Evolutionary conservation across 1,140 invertebrate species (phyloP).

Genomic region (Drosophila dunni): DNA sequence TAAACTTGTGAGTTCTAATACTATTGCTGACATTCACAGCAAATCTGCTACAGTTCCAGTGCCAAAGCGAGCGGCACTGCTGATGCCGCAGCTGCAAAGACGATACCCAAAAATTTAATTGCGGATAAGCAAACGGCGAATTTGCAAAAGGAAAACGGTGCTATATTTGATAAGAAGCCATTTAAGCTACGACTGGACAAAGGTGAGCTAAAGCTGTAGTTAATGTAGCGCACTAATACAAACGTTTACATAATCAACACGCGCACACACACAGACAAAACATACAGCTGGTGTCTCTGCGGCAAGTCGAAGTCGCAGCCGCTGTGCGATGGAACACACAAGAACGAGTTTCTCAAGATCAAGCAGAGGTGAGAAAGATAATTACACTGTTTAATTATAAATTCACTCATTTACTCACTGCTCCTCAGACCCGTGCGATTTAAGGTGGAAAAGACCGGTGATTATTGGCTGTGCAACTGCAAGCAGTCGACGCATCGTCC

Average conservation of each 20-base stretch:
- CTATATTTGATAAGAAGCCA: conserved; percentile 94
- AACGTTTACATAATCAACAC: conserved; percentile 75
- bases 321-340: conserved; percentile 97
- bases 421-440: conserved; percentile 91
- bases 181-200: conserved; percentile 91
- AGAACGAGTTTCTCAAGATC: conserved; percentile 89
- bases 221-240: not conserved
- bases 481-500: conserved; percentile 97
- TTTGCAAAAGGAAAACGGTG: conserved; percentile 88
- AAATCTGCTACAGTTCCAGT: conserved; percentile 53
- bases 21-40: conserved; percentile 11
- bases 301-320: conserved; percentile 96
- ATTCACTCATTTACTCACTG: conserved; percentile 12
- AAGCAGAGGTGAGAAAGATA: conserved; percentile 86
- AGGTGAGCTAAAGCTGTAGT: conserved; percentile 75
- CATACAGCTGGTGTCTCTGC: conserved; percentile 97
- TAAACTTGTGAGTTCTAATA: not conserved
- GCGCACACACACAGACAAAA: conserved; percentile 87
- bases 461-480: conserved; percentile 99
- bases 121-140: conserved; percentile 86
- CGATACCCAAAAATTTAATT: conserved; percentile 88
- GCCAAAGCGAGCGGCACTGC: conserved; percentile 29
- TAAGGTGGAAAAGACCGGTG: conserved; percentile 93
- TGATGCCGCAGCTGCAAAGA: conserved; percentile 55
- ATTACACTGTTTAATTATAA: not conserved